A percentile compares a stretch with the other conserved stretches of the same genome.
Conservation (phyloP, 2,113 vertebrate species). For the Aldabrachelys gigantea region DNA sequence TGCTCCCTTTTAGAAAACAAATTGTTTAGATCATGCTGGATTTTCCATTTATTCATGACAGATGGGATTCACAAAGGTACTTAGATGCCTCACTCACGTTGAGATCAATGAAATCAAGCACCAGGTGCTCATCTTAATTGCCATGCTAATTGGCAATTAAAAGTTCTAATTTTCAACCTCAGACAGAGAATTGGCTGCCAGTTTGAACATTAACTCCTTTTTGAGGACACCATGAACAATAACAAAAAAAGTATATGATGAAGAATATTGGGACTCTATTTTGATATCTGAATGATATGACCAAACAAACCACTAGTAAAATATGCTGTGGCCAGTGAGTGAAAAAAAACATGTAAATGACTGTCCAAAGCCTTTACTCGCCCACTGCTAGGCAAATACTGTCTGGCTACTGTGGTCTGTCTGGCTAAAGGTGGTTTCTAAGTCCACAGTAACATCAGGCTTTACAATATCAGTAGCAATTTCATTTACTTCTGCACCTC, state of each 20-base stretch:
- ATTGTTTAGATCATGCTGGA: neutral
- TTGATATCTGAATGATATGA: neutral
- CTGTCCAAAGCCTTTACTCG: neutral
- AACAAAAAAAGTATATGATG: neutral
- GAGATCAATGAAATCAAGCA: neutral
- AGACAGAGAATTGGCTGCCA: neutral
- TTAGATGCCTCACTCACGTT: neutral
- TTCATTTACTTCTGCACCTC: neutral
- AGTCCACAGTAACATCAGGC: neutral
- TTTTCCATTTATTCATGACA: neutral
- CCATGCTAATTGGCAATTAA: neutral
- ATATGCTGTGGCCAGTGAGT: neutral
- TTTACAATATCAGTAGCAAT: neutral
- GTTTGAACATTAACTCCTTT: neutral
- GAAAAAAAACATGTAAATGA: neutral
- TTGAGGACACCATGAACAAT: neutral
- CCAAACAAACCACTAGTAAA: neutral
- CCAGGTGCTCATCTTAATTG: neutral
- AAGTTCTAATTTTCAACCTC: neutral
- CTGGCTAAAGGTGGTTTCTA: neutral
- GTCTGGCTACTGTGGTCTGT: neutral
- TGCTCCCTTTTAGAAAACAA: conserved; percentile 24
- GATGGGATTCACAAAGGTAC: neutral
- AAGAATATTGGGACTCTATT: neutral
- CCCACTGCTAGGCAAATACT: neutral